These are phyloP conservation scores for Sarcoramphus papa DNA, from an alignment of 2,797 vertebrate species.

Conservation along the genomic window DNA sequence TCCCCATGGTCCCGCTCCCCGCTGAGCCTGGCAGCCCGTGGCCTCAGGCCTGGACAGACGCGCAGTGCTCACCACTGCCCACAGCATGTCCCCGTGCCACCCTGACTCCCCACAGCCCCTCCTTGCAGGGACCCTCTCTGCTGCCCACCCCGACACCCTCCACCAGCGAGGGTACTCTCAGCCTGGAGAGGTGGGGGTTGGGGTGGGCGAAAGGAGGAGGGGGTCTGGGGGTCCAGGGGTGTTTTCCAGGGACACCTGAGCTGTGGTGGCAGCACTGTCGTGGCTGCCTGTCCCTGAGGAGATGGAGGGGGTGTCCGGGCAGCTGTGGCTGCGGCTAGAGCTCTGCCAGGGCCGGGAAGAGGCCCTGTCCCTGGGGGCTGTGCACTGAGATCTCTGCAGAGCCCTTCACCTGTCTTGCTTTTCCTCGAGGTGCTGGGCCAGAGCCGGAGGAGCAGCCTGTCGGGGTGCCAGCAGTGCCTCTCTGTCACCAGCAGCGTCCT, in stretches of 20 bases:
- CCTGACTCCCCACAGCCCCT: neutral
- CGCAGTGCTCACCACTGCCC: neutral
- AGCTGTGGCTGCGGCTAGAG: neutral
- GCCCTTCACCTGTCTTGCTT: neutral
- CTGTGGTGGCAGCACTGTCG: neutral
- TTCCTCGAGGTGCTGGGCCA: constrained; percentile 81
- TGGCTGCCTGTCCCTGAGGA: neutral
- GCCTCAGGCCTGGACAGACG: neutral
- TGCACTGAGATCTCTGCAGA: fast-evolving
- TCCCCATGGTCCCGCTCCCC: neutral
- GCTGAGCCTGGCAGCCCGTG: neutral
- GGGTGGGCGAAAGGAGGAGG: neutral
- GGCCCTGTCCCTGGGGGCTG: neutral
- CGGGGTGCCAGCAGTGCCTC: constrained; percentile 87
- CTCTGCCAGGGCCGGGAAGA: neutral
- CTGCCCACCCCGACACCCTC: neutral
- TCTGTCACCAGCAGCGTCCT: constrained; percentile 86
- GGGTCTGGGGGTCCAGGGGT: neutral
- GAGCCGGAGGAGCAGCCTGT: constrained; percentile 88
- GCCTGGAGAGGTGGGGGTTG: neutral
- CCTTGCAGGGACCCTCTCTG: neutral
- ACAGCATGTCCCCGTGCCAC: neutral
- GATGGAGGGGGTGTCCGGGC: neutral
- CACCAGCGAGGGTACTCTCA: fast-evolving
- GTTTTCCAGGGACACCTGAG: neutral